phyloP scores from a whole-genome alignment of 2,888 invertebrate genomes.

The Mactromeris polynyma region DNA sequence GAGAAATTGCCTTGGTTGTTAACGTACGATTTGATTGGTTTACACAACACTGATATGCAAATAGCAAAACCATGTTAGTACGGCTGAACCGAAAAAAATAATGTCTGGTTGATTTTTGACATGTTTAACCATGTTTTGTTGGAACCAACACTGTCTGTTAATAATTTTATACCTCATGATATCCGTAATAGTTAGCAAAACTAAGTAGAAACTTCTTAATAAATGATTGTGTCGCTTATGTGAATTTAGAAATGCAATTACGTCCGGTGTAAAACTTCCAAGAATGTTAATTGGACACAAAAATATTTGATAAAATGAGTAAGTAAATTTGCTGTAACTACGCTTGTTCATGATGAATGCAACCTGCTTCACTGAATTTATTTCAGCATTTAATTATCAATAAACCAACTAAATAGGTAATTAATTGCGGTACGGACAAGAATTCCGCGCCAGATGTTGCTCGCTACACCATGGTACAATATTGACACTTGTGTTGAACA shows the following conservation, averaged over 20 bases:
- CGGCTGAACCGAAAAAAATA: too few relatives aligned
- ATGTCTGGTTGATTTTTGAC: too few relatives aligned
- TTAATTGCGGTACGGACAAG: too few relatives aligned
- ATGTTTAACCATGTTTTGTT: background rate
- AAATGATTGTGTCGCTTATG: background rate
- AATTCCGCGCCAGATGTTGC: too few relatives aligned
- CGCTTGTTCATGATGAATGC: background rate
- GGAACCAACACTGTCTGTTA: background rate
- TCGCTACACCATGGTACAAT: too few relatives aligned
- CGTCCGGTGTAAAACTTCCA: background rate
- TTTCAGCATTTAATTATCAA: background rate
- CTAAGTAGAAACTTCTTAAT: background rate
- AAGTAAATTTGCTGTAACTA: background rate
- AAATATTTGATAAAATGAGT: background rate
- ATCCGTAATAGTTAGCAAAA: background rate
- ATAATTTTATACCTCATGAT: background rate
- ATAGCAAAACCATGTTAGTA: too few relatives aligned
- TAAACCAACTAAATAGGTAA: too few relatives aligned
- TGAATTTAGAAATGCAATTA: background rate
- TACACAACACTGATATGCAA: too few relatives aligned
- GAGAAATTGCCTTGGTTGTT: too few relatives aligned
- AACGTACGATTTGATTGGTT: too few relatives aligned
- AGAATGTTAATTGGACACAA: conserved; percentile 19
- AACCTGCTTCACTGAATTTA: background rate
- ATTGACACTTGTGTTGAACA: too few relatives aligned